Evolutionary conservation across 2,113 vertebrate genomes (phyloP).

Genomic region (Chaetodon auriga): DNA sequence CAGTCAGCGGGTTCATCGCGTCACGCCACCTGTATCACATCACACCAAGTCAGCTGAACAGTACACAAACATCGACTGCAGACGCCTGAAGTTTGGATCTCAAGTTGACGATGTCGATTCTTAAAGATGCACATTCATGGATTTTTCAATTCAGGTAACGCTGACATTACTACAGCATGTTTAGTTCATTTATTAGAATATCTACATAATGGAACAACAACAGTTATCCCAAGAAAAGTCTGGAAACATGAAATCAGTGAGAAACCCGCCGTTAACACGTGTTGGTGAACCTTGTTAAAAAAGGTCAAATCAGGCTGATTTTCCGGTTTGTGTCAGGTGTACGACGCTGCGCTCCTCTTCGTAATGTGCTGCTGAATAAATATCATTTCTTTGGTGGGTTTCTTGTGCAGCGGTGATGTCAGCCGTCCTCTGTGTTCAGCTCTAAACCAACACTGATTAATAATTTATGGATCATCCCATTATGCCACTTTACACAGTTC

Average conservation of each 20-base stretch:
- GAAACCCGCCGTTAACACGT: too few relatives aligned
- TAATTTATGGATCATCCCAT: slow-evolving; percentile 81
- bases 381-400: not conserved
- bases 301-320: too few relatives aligned
- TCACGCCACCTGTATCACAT: not conserved
- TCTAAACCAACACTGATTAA: slow-evolving; percentile 82
- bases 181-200: too few relatives aligned
- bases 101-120: not conserved
- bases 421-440: slow-evolving; percentile 62
- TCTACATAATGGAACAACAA: too few relatives aligned
- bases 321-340: too few relatives aligned
- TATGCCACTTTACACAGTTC: slow-evolving; percentile 87
- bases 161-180: too few relatives aligned
- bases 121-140: not conserved
- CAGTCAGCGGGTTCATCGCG: not conserved
- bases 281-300: too few relatives aligned
- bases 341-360: too few relatives aligned
- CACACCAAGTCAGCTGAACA: not conserved
- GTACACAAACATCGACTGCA: not conserved
- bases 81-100: not conserved
- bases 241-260: too few relatives aligned
- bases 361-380: too few relatives aligned
- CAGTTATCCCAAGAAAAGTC: too few relatives aligned
- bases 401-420: slow-evolving; percentile 49
- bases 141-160: too few relatives aligned